These are phyloP conservation scores for Melanotaenia boesemani DNA, from an alignment of 2,797 vertebrate genomes.

Conservation along the genomic window DNA sequence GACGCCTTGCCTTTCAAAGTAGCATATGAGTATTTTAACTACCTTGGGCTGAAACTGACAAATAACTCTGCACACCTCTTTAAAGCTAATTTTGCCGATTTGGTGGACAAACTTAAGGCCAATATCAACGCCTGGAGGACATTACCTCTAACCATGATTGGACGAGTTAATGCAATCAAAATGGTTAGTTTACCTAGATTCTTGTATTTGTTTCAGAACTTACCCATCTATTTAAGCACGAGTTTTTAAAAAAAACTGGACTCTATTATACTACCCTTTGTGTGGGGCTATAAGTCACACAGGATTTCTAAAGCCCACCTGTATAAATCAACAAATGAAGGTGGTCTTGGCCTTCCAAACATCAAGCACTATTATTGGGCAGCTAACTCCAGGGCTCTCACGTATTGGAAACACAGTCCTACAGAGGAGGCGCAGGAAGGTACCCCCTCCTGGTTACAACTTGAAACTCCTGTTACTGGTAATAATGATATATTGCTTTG, in stretches of 20 bases:
- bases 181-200: neutral
- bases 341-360: neutral
- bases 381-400: neutral
- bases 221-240: neutral
- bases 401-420: neutral
- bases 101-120: too few species aligned
- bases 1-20: neutral
- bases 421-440: too few species aligned
- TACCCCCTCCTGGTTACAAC: neutral
- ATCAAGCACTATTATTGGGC: neutral
- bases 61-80: neutral
- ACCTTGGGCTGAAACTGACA: neutral
- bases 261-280: neutral
- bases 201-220: neutral
- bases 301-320: neutral
- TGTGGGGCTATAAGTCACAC: neutral
- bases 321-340: neutral
- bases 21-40: neutral
- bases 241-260: neutral
- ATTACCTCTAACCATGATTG: neutral
- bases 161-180: neutral
- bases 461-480: neutral
- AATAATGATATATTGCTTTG: neutral
- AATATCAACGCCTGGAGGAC: neutral
- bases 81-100: neutral